A percentile compares a stretch with the other conserved stretches of the same genome.
Conservation (phyloP, 2,113 vertebrate species). For the Grallaria varia region DNA sequence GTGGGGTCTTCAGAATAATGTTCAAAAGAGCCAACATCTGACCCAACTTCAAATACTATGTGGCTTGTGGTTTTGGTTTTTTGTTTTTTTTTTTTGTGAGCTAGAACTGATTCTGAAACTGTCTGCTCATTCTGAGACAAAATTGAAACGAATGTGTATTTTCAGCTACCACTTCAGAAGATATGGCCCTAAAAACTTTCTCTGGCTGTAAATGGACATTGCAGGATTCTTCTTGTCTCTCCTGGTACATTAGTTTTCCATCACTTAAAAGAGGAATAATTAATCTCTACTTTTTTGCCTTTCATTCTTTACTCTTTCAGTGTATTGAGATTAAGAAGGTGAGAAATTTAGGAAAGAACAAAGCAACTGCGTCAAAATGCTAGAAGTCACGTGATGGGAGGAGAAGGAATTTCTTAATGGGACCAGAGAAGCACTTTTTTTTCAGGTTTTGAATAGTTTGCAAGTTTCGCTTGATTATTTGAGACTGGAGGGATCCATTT, state of each 20-base stretch:
- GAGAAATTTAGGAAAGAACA: background rate
- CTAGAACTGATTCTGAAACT: background rate
- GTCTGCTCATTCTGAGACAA: background rate
- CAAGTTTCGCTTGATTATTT: background rate
- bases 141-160: background rate
- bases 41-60: background rate
- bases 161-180: background rate
- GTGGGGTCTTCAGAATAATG: background rate
- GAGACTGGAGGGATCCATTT: background rate
- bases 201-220: background rate
- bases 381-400: background rate
- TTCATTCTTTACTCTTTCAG: background rate
- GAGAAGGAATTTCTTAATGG: background rate
- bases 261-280: background rate
- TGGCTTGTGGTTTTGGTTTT: too few species aligned
- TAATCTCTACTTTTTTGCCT: background rate
- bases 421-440: background rate
- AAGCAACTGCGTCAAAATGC: background rate
- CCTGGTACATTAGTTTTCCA: background rate
- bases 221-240: background rate
- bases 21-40: background rate
- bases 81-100: fast-evolving
- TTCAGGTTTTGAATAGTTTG: background rate
- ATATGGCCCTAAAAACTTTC: background rate
- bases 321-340: background rate